phyloP scores from a whole-genome alignment of 2,888 invertebrate species.

The Microctonus brassicae region DNA sequence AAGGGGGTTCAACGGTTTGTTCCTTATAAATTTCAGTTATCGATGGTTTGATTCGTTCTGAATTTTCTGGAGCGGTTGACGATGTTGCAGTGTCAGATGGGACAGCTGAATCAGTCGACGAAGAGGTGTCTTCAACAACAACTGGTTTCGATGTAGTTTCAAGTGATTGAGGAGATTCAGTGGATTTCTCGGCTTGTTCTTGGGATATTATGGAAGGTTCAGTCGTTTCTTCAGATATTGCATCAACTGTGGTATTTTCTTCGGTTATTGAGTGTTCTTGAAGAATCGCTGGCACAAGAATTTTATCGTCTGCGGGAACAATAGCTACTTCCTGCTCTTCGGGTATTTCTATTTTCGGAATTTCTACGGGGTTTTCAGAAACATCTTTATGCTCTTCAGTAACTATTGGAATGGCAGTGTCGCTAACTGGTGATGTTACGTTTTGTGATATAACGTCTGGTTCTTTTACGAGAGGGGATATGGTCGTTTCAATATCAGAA shows the following conservation, averaged over 20 bases:
- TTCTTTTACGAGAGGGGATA: conserved; percentile 25
- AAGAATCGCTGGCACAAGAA: neutral
- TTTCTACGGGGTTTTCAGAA: conserved; percentile 38
- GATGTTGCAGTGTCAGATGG: conserved; percentile 36
- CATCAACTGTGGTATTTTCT: conserved; percentile 6
- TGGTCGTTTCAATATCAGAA: conserved; percentile 34
- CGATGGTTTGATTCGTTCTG: conserved; percentile 9
- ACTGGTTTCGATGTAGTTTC: conserved; percentile 21
- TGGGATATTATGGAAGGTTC: conserved; percentile 24
- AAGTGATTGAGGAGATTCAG: conserved; percentile 36
- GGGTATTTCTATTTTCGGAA: conserved; percentile 17
- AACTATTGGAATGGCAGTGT: conserved; percentile 11
- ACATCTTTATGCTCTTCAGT: conserved; percentile 35
- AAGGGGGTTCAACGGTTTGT: conserved; percentile 44
- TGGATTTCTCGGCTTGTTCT: conserved; percentile 30
- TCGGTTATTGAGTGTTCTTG: conserved; percentile 45
- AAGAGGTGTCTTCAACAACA: conserved; percentile 14
- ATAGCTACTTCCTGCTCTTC: conserved; percentile 34
- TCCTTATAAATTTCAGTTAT: conserved; percentile 43
- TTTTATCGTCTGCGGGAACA: neutral
- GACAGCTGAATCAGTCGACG: conserved; percentile 1
- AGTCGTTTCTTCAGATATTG: conserved; percentile 31
- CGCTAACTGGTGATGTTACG: conserved; percentile 28
- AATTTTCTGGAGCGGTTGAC: conserved; percentile 42
- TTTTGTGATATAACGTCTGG: neutral